Evolutionary conservation across 2,113 vertebrate genomes (phyloP), one percentile per base, ranked within the genome.

Genomic region (Crotalus horridus): DNA sequence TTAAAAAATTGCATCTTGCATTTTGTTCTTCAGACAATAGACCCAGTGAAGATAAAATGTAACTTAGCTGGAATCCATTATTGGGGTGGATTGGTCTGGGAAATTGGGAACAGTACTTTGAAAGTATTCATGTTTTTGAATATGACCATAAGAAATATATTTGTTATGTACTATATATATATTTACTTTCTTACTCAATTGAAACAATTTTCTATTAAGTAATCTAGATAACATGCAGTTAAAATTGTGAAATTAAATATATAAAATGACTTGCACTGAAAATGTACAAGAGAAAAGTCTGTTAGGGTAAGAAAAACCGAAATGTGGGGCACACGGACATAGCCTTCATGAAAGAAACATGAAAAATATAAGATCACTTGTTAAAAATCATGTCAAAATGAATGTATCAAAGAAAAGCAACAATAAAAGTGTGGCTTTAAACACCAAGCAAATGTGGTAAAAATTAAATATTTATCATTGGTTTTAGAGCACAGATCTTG

Each of bases 81-180:
- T 51, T 86, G 43, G n/a, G 23, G 39, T 17, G 81, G 8, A 53
- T 48, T 51, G 46, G 2, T 59, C 26, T 33, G 13, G 12, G 33
- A 39, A 56, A 51, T 69, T 61, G n/a, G 29, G 53, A 87, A 53
- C 23, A 15, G 2, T 33, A 55, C 53, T 81, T 85, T 6, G 46
- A 93, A 97, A 12, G 98, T 98, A 10, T 99, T 96, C 98, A 99
- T 0, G 98, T 17, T 54, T 54, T 11, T 24, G 58, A 46, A 23
- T 54, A 51, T 33, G 23, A 69, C 12, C 24, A 20, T 69, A 88
- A 54, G 91, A 24, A 51, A 88, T 87, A 15, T 53, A 8, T 15
- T 87, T 61, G 85, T 39, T 53, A 33, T 64, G 13, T 11, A 51
- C 3, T 91, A 17, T 87, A 15, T 87, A 15, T 26, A 12, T 9